Evolutionary conservation across 2,888 invertebrate genomes (phyloP).

Genomic region (Matsumyia berberina): DNA sequence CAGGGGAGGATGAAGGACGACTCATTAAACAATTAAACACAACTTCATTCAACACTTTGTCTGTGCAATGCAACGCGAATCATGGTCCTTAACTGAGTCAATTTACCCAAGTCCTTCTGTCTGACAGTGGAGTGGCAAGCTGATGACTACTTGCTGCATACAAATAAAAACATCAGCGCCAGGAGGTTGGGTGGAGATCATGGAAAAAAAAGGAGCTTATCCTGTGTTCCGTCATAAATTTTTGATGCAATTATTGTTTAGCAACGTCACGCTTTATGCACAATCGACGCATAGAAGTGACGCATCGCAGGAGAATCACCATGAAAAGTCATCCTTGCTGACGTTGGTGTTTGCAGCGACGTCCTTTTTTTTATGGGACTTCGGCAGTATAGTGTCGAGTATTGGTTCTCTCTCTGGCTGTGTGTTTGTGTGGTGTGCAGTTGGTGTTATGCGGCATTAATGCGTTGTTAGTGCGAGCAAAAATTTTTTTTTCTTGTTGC

Average conservation of each 20-base stretch:
- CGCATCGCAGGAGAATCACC: conserved; percentile 7
- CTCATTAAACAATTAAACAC: conserved; percentile 18
- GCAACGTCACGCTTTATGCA: background rate
- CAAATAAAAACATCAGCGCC: background rate
- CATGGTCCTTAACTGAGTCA: background rate
- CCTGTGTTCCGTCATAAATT: conserved; percentile 1
- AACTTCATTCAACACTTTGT: background rate
- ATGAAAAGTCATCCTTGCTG: conserved; percentile 9
- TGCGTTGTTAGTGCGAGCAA: conserved; percentile 20
- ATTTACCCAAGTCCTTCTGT: background rate
- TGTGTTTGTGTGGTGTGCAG: background rate
- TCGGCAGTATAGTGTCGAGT: background rate
- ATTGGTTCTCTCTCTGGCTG: too few species aligned
- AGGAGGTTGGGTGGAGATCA: background rate
- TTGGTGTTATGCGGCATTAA: conserved; percentile 32
- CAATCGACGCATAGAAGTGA: conserved; percentile 13
- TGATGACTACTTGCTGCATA: background rate
- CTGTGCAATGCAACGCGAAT: background rate
- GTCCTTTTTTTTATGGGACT: background rate
- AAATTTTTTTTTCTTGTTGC: background rate
- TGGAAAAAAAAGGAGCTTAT: background rate
- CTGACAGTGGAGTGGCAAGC: background rate
- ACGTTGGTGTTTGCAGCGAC: background rate
- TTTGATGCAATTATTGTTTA: conserved; percentile 22
- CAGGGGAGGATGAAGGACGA: background rate